These are phyloP conservation scores for Mycalesis mineus DNA, from an alignment of 2,888 invertebrate species.

Conservation along the genomic window DNA sequence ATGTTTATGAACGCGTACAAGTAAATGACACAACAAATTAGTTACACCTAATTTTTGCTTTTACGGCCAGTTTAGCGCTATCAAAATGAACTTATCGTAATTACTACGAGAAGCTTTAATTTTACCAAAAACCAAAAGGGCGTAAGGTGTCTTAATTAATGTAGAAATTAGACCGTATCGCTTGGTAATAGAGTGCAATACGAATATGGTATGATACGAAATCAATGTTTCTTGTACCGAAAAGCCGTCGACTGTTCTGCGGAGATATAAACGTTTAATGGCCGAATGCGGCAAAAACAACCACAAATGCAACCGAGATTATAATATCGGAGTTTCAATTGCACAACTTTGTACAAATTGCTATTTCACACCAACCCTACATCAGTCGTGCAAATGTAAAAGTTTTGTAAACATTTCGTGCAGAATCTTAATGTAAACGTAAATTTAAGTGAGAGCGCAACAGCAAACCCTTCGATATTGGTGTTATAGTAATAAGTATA, in stretches of 20 bases:
- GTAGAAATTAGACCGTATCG: slow-evolving; percentile 10
- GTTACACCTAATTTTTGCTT: slow-evolving; percentile 10
- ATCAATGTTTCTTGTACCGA: slow-evolving; percentile 35
- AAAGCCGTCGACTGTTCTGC: slow-evolving; percentile 46
- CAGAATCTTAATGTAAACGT: too few relatives aligned
- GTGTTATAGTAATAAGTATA: too few relatives aligned
- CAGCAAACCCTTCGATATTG: too few relatives aligned
- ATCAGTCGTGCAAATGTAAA: not conserved
- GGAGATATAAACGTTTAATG: slow-evolving; percentile 61
- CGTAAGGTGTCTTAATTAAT: slow-evolving; percentile 3
- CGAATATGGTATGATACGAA: slow-evolving; percentile 17
- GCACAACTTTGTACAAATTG: slow-evolving; percentile 71
- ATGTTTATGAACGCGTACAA: not conserved
- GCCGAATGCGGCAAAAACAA: slow-evolving; percentile 60
- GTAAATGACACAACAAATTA: not conserved
- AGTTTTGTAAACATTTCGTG: not conserved
- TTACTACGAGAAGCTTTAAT: slow-evolving; percentile 21
- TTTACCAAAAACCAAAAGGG: not conserved
- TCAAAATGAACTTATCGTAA: slow-evolving; percentile 20
- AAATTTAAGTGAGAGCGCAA: too few relatives aligned
- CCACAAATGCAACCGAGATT: slow-evolving; percentile 63
- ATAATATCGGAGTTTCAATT: slow-evolving; percentile 73
- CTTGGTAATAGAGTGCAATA: slow-evolving; percentile 10
- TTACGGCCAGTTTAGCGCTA: slow-evolving; percentile 8
- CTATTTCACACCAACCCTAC: slow-evolving; percentile 61